phyloP scores from a whole-genome alignment of 2,113 vertebrate species.

The Psittacara wagleri region DNA sequence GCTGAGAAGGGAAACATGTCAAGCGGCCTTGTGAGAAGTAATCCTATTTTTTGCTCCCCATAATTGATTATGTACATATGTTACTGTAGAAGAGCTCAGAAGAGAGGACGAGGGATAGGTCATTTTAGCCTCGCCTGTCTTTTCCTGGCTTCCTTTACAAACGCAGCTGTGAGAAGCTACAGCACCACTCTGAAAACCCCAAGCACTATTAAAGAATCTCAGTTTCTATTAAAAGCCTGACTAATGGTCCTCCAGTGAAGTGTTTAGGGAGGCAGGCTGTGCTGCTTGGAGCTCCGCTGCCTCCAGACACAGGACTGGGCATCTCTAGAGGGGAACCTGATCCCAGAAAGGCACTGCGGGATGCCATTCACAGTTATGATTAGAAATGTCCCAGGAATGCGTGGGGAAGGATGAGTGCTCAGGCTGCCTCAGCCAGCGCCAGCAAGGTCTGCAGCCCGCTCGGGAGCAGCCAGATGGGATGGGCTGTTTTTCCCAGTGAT shows the following conservation, averaged over 20 bases:
- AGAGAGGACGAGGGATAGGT: background rate
- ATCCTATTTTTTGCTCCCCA: background rate
- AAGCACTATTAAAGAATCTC: background rate
- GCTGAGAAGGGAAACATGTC: background rate
- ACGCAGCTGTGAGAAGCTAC: background rate
- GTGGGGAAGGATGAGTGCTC: background rate
- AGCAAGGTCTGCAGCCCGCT: background rate
- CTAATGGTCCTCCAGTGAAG: background rate
- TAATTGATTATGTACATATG: background rate
- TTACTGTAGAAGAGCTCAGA: background rate
- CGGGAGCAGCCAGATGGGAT: background rate
- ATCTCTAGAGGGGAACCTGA: slow-evolving; percentile 12
- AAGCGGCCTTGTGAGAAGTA: background rate
- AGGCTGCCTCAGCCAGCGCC: background rate
- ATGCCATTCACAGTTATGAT: slow-evolving; percentile 66
- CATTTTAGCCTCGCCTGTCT: background rate
- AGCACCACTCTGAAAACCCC: background rate
- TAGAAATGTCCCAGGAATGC: slow-evolving; percentile 64
- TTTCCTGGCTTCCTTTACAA: background rate
- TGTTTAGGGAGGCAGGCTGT: background rate
- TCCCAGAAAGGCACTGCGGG: slow-evolving; percentile 17
- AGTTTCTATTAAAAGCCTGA: background rate
- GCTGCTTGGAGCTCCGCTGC: background rate
- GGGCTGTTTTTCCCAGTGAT: slow-evolving; percentile 50
- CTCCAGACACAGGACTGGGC: background rate